Conservation (phyloP, 2,888 invertebrate species). For the Terebella lapidaria region DNA sequence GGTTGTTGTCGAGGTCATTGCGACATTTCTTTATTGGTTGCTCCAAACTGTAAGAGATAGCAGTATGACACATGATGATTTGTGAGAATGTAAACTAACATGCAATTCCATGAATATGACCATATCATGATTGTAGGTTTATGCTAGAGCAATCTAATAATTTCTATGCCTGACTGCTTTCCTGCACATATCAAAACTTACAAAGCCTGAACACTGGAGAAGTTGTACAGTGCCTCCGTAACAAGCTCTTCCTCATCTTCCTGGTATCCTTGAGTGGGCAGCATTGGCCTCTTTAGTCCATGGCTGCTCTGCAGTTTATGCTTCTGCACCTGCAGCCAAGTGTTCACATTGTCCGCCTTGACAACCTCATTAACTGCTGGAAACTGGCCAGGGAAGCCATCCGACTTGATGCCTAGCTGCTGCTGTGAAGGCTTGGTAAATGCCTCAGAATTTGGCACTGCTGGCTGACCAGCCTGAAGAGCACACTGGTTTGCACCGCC, state of each 20-base stretch:
- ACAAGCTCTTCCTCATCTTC: slow-evolving; percentile 57
- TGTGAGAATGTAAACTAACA: background rate
- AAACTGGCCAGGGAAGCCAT: no score
- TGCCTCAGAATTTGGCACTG: background rate
- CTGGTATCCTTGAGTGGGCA: slow-evolving; percentile 69
- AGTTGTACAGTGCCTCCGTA: slow-evolving; percentile 68
- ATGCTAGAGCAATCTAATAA: background rate
- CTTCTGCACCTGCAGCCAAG: slow-evolving; percentile 38
- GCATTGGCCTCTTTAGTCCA: slow-evolving; percentile 66
- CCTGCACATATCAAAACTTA: slow-evolving; percentile 55
- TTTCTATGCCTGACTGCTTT: background rate
- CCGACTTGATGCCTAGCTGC: background rate
- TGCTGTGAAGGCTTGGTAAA: background rate
- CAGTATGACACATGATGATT: background rate
- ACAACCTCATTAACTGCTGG: background rate
- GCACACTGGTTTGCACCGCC: background rate
- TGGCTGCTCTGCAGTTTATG: slow-evolving; percentile 28
- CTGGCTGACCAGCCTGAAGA: background rate
- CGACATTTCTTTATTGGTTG: slow-evolving; percentile 71
- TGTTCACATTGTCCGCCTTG: slow-evolving; percentile 13
- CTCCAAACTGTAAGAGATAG: slow-evolving; percentile 63
- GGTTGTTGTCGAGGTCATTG: background rate
- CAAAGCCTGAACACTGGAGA: slow-evolving; percentile 79
- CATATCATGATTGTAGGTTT: background rate
- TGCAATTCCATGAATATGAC: no score